Evolutionary conservation across 2,888 invertebrate genomes (phyloP), one percentile per base, ranked within the genome.

Genomic region (Hydraecia micacea): DNA sequence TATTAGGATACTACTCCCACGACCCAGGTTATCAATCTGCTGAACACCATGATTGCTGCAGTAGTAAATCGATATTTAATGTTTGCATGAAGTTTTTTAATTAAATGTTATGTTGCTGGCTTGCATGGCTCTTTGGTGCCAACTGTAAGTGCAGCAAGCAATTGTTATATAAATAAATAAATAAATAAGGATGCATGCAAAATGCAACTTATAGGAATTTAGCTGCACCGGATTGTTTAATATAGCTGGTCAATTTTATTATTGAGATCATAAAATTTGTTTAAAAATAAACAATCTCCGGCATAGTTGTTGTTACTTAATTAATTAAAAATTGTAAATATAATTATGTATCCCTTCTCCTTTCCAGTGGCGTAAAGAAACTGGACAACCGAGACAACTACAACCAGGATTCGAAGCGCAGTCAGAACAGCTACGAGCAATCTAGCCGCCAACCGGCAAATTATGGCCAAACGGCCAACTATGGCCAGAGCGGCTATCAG

Each of bases 321-420:
- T 13, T 4, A 46, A 52, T 52, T 25, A 3, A 8, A 52, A 52
- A 52, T 21, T 21, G 28, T 25, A 39, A 36, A 18, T 49, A 49
- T 39, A 49, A 25, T 42, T 39, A 15, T 36, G 2, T 52, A 39
- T 32, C 15, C n/a, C 28, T 52, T 75, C 25, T 28, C 8, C 62
- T 75, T 91, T 90, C 28, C 92, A 95, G 95, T 52, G 94, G 94
- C 28, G 94, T 95, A 8, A 93, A 91, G 66, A 90, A 93, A 32
- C 84, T 93, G 8, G 94, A 94, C 77, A 91, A 89, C 74, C 88
- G 89, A 7, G 90, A 89, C 7, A 85, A 86, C 58, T 89, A 90
- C 86, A 90, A 87, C 62, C 92, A 89, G 21, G 77, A 72, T 6
- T 25, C 85, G 0, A 81, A 86, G 21, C 91, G 86, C 88, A 93